Conservation (phyloP, 2,797 vertebrate species). For the Taeniopygia guttata region DNA sequence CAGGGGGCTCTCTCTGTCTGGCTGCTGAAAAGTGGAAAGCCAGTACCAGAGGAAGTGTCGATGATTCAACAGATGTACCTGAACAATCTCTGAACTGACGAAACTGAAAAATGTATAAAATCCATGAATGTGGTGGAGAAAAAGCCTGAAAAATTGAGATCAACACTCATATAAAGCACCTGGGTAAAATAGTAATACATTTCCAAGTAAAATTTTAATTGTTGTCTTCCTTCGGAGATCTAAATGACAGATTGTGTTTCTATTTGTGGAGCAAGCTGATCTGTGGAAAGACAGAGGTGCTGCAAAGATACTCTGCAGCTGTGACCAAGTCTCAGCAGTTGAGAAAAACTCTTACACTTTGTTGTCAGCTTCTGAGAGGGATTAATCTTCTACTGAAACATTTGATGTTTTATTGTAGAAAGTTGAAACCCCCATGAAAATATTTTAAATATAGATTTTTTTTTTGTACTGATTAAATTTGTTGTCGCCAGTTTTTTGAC, state of each 20-base stretch:
- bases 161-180: not conserved
- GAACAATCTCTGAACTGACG: not conserved
- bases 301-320: not conserved
- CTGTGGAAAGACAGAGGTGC: not conserved
- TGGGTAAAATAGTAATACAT: not conserved
- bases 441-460: not conserved
- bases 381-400: not conserved
- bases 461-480: conserved; percentile 4
- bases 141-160: not conserved
- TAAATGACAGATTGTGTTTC: not conserved
- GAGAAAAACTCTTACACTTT: not conserved
- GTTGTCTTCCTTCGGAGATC: not conserved
- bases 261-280: not conserved
- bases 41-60: not conserved
- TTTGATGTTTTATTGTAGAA: not conserved
- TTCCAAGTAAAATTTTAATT: not conserved
- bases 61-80: not conserved
- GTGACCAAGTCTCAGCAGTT: not conserved
- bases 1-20: not conserved
- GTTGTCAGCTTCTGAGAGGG: not conserved
- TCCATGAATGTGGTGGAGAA: not conserved
- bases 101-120: not conserved
- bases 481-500: not conserved
- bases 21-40: not conserved
- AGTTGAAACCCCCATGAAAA: not conserved